Conservation (phyloP, 2,888 invertebrate genomes). For the Dione vanillae region DNA sequence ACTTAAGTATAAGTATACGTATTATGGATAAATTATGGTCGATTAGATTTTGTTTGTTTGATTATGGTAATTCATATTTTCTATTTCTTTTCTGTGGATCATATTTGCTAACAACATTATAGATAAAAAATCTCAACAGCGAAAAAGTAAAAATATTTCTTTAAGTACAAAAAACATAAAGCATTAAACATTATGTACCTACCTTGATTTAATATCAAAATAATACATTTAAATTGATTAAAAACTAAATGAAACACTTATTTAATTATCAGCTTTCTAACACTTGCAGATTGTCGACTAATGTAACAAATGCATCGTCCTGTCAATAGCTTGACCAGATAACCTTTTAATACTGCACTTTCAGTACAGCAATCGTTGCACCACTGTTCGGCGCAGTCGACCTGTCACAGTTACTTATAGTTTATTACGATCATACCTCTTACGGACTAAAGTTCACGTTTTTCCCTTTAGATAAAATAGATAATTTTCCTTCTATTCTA, state of each 20-base stretch:
- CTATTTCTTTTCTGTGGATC: neutral
- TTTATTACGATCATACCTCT: constrained; percentile 47
- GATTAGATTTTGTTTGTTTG: neutral
- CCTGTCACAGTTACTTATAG: constrained; percentile 52
- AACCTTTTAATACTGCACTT: constrained; percentile 46
- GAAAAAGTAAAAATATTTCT: no score
- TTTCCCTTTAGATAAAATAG: constrained; percentile 52
- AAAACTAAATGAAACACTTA: neutral
- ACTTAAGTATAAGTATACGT: constrained; percentile 11
- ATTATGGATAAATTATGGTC: constrained; percentile 6
- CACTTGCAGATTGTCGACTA: constrained; percentile 3
- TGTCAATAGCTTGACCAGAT: constrained; percentile 42
- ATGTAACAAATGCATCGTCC: constrained; percentile 31
- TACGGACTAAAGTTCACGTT: constrained; percentile 61
- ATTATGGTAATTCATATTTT: neutral
- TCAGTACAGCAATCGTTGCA: constrained; percentile 40
- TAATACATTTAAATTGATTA: neutral
- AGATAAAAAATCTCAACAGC: no score
- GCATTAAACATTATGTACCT: no score
- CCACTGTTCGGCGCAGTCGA: constrained; percentile 42
- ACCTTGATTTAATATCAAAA: no score
- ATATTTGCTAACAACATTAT: neutral
- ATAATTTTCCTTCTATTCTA: constrained; percentile 13
- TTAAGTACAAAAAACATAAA: no score
- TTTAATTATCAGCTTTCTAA: neutral